Percentiles rank a stretch among this genome's conserved stretches.
phyloP scores from a whole-genome alignment of 2,113 vertebrate genomes.

The Eleginops maclovinus region DNA sequence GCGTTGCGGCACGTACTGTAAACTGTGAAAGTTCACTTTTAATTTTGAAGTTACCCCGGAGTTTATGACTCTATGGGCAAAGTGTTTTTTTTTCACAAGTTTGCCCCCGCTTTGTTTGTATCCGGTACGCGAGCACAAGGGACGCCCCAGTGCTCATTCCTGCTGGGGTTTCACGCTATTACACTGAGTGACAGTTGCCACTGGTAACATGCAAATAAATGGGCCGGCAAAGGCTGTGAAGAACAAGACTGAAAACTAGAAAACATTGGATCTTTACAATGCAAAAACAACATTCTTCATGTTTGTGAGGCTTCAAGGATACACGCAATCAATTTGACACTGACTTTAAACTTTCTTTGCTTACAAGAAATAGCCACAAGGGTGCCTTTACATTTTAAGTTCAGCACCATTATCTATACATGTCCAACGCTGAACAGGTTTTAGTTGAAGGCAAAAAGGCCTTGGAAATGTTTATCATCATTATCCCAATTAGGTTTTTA shows the following conservation, averaged over 20 bases:
- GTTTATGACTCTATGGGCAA: neutral
- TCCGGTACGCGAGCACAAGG: neutral
- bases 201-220: neutral
- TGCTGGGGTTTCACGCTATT: neutral
- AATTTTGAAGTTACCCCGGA: neutral
- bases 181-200: neutral
- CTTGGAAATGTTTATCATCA: neutral
- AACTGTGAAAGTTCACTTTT: neutral
- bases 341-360: slow-evolving; percentile 24
- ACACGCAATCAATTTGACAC: neutral
- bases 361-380: slow-evolving; percentile 25
- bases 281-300: neutral
- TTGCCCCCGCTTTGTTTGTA: neutral
- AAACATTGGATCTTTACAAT: neutral
- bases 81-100: neutral
- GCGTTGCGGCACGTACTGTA: too few species aligned
- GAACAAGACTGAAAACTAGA: neutral
- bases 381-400: slow-evolving; percentile 22
- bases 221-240: neutral
- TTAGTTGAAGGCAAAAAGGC: neutral
- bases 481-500: neutral
- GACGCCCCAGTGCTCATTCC: neutral
- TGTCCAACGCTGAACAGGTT: neutral
- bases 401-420: slow-evolving; percentile 4
- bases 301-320: neutral